phyloP scores from a whole-genome alignment of 2,113 vertebrate genomes.

The Litocranius walleri region DNA sequence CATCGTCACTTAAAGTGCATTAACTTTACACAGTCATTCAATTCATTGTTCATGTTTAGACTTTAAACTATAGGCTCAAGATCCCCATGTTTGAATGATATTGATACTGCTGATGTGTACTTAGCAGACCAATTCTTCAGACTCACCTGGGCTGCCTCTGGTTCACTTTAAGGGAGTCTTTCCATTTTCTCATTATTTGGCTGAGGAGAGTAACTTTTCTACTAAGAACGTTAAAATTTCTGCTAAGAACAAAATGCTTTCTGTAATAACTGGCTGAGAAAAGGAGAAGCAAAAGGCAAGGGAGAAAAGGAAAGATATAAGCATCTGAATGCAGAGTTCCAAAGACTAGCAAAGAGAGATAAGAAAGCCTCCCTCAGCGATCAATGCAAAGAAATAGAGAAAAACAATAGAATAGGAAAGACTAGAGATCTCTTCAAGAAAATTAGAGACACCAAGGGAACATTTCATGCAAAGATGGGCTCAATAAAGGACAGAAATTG shows the following conservation, averaged over 20 bases:
- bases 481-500: not conserved
- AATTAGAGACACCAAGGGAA: not conserved
- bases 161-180: not conserved
- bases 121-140: not conserved
- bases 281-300: not conserved
- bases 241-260: not conserved
- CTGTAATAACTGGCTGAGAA: not conserved
- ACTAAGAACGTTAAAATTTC: not conserved
- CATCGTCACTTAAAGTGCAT: fast-evolving
- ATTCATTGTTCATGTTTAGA: not conserved
- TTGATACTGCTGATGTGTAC: too few relatives aligned
- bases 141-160: not conserved
- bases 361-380: not conserved
- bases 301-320: too few relatives aligned
- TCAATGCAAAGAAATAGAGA: not conserved
- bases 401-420: not conserved
- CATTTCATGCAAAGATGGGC: not conserved
- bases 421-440: not conserved
- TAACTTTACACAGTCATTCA: fast-evolving
- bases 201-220: not conserved
- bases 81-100: not conserved
- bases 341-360: too few relatives aligned
- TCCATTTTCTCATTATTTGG: not conserved
- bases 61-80: not conserved
- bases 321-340: too few relatives aligned